Evolutionary conservation across 2,797 vertebrate genomes (phyloP), one percentile per base, ranked within the genome.

Genomic region (Melanotaenia boesemani): DNA sequence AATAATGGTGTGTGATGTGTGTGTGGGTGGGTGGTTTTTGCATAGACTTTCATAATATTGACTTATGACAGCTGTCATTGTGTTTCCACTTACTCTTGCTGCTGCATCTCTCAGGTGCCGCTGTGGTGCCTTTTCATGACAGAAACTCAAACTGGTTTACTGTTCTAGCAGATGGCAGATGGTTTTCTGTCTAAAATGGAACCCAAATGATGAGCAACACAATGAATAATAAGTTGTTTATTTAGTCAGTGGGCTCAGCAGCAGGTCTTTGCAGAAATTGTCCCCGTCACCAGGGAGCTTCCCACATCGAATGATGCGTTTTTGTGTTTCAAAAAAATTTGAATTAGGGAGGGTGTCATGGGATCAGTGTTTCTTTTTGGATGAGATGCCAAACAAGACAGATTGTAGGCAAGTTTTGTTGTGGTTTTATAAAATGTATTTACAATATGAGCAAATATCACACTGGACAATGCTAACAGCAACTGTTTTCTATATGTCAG

Each of bases 201-300:
- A 70, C 58, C 64, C 28, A 18, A 68, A 63, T 54, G 46, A 72
- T 76, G 72, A 82, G 78, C 54, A 80, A 64, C 66, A 67, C 76
- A 80, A 73, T 80, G 81, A 83, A 91, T 88, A 82, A 77, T 71
- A 80, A 76, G 68, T 72, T 81, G 83, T 84, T 82, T 87, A 82
- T 83, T 83, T 52, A 77, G 79, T 79, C 73, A 55, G 62, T 24
- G 67, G 54, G 57, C 74, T 58, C 79, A 46, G 70, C 16, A 36
- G 74, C 60, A 13, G 66, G 58, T 63, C 56, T 34, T 6, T 56
- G 48, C 61, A 26, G 65, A 84, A 79, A 89, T 74, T 82, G 74
- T 83, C 77, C 55, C 55, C 18, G 62, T 84, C 82, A 55, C 64
- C 1, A 3, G 72, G 83, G 84, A 88, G 61, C 73, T 81, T 70